A percentile compares a stretch with the other conserved stretches of the same genome.
Evolutionary conservation across 2,888 invertebrate species (phyloP).

Genomic region (Drosophila kanekoi): DNA sequence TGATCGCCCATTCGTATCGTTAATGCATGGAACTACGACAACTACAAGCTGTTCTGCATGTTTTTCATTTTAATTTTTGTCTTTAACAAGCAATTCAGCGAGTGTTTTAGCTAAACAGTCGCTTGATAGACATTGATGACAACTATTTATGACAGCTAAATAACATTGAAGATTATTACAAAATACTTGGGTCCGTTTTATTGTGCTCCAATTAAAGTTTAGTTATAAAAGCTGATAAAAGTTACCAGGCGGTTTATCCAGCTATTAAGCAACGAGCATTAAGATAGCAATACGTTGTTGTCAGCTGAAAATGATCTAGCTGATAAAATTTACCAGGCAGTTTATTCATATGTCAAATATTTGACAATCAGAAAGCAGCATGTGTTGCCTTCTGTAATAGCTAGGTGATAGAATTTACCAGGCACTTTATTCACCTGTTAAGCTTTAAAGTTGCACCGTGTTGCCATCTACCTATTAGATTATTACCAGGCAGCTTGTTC

Average conservation of each 20-base stretch:
- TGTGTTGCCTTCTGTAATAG: too few species aligned
- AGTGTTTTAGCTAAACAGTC: constrained; percentile 16
- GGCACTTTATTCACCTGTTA: too few species aligned
- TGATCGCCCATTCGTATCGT: constrained; percentile 12
- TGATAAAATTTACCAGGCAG: not conserved
- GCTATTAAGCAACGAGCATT: not conserved
- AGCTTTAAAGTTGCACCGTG: too few species aligned
- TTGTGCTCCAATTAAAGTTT: not conserved
- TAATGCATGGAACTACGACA: constrained; percentile 27
- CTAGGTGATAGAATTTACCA: too few species aligned
- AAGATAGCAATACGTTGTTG: not conserved
- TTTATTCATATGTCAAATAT: not conserved
- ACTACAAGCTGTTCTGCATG: constrained; percentile 26
- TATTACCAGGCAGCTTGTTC: too few species aligned
- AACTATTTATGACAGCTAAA: constrained; percentile 27
- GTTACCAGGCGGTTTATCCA: not conserved
- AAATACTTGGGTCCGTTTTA: constrained; percentile 9
- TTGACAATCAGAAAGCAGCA: too few species aligned
- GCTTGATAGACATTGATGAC: constrained; percentile 36
- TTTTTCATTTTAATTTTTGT: constrained; percentile 4
- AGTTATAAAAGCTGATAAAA: not conserved
- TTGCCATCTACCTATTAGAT: too few species aligned
- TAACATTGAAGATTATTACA: constrained; percentile 30
- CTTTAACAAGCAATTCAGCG: constrained; percentile 39
- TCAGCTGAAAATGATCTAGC: not conserved